Percentiles rank a stretch among this genome's conserved stretches.
Conservation (phyloP, 2,888 invertebrate species). For the Epinotia ramella region DNA sequence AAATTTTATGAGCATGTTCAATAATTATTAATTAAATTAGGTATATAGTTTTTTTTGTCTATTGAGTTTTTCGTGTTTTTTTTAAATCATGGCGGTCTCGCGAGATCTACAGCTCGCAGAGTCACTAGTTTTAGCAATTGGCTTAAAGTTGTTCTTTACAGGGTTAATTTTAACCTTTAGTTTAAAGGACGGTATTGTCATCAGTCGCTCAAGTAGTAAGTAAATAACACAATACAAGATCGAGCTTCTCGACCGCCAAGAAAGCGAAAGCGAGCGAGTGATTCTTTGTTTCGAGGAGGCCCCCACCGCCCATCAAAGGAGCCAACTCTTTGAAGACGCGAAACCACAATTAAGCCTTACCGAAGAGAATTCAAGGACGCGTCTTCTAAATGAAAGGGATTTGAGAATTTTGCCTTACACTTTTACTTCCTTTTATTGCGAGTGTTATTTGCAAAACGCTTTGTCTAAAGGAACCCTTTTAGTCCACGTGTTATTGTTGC, state of each 20-base stretch:
- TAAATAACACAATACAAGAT: slow-evolving; percentile 48
- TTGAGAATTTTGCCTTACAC: slow-evolving; percentile 67
- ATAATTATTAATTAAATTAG: too few relatives aligned
- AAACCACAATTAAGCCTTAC: slow-evolving; percentile 83
- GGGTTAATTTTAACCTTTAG: background rate
- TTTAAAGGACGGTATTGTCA: background rate
- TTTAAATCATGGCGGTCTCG: too few relatives aligned
- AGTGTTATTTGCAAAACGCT: slow-evolving; percentile 66
- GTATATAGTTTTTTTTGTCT: too few relatives aligned
- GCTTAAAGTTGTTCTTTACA: background rate
- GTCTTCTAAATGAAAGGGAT: slow-evolving; percentile 73
- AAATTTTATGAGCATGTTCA: too few relatives aligned
- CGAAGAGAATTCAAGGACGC: slow-evolving; percentile 79
- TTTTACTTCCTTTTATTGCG: slow-evolving; percentile 74
- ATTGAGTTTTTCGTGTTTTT: too few relatives aligned
- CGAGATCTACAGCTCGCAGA: too few relatives aligned
- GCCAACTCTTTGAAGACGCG: slow-evolving; percentile 81
- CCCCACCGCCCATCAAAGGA: slow-evolving; percentile 67
- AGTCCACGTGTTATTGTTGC: slow-evolving; percentile 51
- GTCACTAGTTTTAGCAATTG: too few relatives aligned
- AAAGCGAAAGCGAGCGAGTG: slow-evolving; percentile 65
- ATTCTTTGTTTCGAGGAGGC: slow-evolving; percentile 71
- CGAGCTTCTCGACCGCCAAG: slow-evolving; percentile 56
- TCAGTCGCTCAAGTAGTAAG: slow-evolving; percentile 17
- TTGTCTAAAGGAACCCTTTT: slow-evolving; percentile 65